Conservation (phyloP, 2,113 vertebrate species). For the Nothoprocta perdicaria region DNA sequence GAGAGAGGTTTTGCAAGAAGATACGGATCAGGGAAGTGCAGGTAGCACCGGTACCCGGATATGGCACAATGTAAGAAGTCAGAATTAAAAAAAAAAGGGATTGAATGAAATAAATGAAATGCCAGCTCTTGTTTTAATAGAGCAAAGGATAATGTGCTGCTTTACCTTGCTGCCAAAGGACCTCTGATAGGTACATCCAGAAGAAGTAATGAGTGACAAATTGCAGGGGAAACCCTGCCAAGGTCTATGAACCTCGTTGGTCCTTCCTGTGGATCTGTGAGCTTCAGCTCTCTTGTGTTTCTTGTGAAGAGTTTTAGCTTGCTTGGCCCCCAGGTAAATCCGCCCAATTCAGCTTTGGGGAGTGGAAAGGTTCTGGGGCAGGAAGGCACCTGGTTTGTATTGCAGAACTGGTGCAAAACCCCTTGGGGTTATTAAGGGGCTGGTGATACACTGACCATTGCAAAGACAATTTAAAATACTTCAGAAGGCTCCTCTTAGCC, state of each 20-base stretch:
- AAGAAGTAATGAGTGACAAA: neutral
- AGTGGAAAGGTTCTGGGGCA: neutral
- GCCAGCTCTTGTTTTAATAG: neutral
- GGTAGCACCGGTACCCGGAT: rapidly evolving
- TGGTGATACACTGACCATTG: neutral
- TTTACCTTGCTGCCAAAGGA: neutral
- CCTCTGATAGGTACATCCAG: neutral
- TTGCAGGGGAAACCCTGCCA: neutral
- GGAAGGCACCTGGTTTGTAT: rapidly evolving
- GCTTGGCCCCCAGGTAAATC: neutral
- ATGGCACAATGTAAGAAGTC: neutral
- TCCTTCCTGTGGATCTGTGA: neutral
- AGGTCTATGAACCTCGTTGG: neutral
- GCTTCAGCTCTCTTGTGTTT: neutral
- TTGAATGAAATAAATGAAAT: neutral
- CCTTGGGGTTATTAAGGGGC: neutral
- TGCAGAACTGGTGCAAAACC: neutral
- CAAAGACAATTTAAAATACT: neutral
- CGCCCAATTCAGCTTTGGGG: neutral
- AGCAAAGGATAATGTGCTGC: neutral
- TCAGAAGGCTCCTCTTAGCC: neutral
- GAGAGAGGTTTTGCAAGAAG: neutral
- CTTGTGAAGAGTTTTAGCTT: neutral
- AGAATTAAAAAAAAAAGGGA: neutral
- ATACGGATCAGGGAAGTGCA: neutral